Conservation (phyloP, 23 tunicate species). For the Botrylloides violaceus region DNA sequence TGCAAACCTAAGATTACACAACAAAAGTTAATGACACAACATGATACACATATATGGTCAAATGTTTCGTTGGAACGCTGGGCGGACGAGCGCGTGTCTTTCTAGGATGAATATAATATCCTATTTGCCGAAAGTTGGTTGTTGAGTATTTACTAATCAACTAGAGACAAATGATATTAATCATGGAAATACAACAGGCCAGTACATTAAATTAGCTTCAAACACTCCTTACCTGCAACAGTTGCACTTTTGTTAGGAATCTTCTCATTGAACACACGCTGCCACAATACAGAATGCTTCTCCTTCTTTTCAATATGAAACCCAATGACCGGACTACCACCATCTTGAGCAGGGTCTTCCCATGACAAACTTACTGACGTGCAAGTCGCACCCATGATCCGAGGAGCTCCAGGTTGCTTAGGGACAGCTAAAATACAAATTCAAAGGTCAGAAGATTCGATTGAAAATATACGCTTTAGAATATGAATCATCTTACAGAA, state of each 20-base stretch:
- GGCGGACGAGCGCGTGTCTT: too few relatives aligned
- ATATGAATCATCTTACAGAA: constrained; percentile 9
- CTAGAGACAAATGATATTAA: too few relatives aligned
- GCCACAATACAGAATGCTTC: constrained; percentile 34
- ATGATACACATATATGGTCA: too few relatives aligned
- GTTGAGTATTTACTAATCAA: too few relatives aligned
- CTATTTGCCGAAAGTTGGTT: background rate
- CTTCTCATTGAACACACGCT: constrained; percentile 6
- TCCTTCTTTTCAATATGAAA: constrained; percentile 40
- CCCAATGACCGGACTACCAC: constrained; percentile 25
- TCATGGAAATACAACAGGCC: background rate
- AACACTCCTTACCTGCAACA: constrained; percentile 14
- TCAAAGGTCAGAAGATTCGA: background rate
- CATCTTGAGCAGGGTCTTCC: constrained; percentile 36
- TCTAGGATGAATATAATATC: background rate
- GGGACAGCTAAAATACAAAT: constrained; percentile 17
- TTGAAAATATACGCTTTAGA: too few relatives aligned
- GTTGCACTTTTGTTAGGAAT: constrained; percentile 2
- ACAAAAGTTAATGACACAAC: too few relatives aligned
- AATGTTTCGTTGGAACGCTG: too few relatives aligned
- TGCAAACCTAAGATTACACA: too few relatives aligned
- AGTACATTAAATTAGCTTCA: too few relatives aligned
- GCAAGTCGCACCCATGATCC: constrained; percentile 20
- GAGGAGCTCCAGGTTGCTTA: constrained; percentile 23
- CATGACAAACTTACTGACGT: constrained; percentile 20